Base-by-base conservation (phyloP, 2,113 vertebrate genomes). In the Sinocyclocheilus rhinocerous region DNA sequence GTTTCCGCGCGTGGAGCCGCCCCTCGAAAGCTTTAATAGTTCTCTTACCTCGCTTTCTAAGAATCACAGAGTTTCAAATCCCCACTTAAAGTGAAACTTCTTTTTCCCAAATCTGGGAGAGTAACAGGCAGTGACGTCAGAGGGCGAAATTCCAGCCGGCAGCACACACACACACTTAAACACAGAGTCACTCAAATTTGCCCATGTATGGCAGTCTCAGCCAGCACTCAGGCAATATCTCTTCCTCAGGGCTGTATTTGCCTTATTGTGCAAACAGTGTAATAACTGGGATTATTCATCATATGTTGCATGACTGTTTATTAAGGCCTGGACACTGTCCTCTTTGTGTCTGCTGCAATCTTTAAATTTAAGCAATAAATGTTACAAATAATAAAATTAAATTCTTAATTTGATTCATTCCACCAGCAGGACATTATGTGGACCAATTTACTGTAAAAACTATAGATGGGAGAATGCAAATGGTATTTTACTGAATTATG, bases 71-170 rank as follows among this genome's bases (percentile, higher is more conserved):
- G 90, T 90, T 89, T 91, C 89, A 92, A 94, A 94, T 95, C 93
- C 81, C 94, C 91, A 90, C 86, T 91, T 93, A 94, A 93, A 94
- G 92, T 92, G 92, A 94, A 95, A 95, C 93, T 94, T 86, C 81
- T 80, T 76, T 70, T 93, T 92, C 90, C 93, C 88, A 94, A 95
- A 92, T 93, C 89, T 94, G 93, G 93, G 92, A 94, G 93, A 95
- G 94, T 93, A 91, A 94, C 92, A 91, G 95, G 91, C 93, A 48
- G 93, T 96, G 95, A 96, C 95, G 95, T 96, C 95, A 95, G 92
- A 87, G 89, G 4, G 50, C 90, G 91, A 92, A 93, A 95, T 96
- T 95, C 95, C 95, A 95, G 92, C 92, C 93, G 91, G 36, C 88
- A 90, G 91, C 80, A 73, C 52, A 89, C 90, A 76, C n/a, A 81